Evolutionary conservation across 2,888 invertebrate species (phyloP).

Genomic region (Polyploca ridens): DNA sequence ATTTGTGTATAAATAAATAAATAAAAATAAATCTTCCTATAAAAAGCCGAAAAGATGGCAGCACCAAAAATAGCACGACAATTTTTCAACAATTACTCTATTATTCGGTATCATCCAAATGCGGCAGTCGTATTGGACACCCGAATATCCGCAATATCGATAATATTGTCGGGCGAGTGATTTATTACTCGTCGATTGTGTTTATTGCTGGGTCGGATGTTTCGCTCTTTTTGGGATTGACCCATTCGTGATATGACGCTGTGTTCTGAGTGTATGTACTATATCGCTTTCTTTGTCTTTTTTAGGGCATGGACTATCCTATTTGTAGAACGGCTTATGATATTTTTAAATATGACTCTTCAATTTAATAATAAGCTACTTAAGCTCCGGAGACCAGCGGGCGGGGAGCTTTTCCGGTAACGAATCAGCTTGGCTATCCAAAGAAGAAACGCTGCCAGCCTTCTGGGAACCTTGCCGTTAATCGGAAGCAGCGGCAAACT

Average conservation of each 20-base stretch:
- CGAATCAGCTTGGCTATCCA: too few species aligned
- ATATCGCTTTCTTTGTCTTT: neutral
- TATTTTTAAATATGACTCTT: too few species aligned
- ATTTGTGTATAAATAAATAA: too few species aligned
- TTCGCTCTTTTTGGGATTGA: neutral
- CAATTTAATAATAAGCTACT: too few species aligned
- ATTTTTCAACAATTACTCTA: neutral
- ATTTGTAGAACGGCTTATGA: too few species aligned
- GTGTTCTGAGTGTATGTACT: neutral
- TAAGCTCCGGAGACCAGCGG: too few species aligned
- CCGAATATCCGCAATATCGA: neutral
- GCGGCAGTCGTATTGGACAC: neutral
- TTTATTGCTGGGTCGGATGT: conserved; percentile 3
- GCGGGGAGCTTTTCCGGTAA: too few species aligned
- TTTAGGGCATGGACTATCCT: too few species aligned
- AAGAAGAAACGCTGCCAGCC: too few species aligned
- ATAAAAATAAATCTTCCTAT: too few species aligned
- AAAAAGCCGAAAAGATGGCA: neutral
- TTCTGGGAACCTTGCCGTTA: too few species aligned
- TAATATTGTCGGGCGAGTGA: neutral
- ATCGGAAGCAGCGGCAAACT: too few species aligned
- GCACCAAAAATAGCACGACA: neutral
- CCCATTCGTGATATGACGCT: neutral
- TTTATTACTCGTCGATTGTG: conserved; percentile 5
- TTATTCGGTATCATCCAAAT: neutral